These are phyloP conservation scores for Halocaridina rubra DNA, from an alignment of 2,888 invertebrate species.

Conservation along the genomic window DNA sequence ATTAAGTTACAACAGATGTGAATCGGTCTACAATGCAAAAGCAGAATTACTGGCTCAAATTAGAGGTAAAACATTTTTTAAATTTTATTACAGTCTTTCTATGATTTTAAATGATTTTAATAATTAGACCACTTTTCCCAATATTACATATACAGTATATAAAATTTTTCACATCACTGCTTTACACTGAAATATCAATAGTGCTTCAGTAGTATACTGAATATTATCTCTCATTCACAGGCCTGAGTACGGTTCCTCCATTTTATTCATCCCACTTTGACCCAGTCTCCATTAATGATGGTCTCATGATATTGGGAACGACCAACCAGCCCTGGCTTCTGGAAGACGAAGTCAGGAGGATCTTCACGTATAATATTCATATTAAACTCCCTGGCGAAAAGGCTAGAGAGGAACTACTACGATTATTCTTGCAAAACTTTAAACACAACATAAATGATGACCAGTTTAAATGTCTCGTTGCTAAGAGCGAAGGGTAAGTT, in stretches of 20 bases:
- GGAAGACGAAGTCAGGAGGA: slow-evolving; percentile 52
- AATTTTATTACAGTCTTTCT: background rate
- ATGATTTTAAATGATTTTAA: background rate
- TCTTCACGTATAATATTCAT: slow-evolving; percentile 63
- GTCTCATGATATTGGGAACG: slow-evolving; percentile 60
- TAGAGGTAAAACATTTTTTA: slow-evolving; percentile 37
- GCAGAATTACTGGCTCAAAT: slow-evolving; percentile 61
- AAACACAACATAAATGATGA: slow-evolving; percentile 53
- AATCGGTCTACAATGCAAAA: slow-evolving; percentile 53
- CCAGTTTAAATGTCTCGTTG: slow-evolving; percentile 61
- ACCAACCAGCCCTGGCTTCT: slow-evolving; percentile 62
- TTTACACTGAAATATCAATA: background rate
- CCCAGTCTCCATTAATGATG: slow-evolving; percentile 51
- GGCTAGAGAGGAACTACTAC: slow-evolving; percentile 59
- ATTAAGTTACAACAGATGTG: slow-evolving; percentile 44
- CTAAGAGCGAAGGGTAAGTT: slow-evolving; percentile 63
- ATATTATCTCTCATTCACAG: background rate
- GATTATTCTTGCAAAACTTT: slow-evolving; percentile 59
- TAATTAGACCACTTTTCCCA: background rate
- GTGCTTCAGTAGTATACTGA: too few species aligned
- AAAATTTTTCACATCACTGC: background rate
- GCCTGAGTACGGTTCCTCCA: slow-evolving; percentile 55
- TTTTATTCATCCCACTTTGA: slow-evolving; percentile 39
- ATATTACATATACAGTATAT: background rate
- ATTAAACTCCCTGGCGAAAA: slow-evolving; percentile 61